Evolutionary conservation across 30 jellyfish, hydroid and myxozoan genomes (phyloP), one percentile per base, ranked within the genome.

Genomic region (Hydractinia echinata): DNA sequence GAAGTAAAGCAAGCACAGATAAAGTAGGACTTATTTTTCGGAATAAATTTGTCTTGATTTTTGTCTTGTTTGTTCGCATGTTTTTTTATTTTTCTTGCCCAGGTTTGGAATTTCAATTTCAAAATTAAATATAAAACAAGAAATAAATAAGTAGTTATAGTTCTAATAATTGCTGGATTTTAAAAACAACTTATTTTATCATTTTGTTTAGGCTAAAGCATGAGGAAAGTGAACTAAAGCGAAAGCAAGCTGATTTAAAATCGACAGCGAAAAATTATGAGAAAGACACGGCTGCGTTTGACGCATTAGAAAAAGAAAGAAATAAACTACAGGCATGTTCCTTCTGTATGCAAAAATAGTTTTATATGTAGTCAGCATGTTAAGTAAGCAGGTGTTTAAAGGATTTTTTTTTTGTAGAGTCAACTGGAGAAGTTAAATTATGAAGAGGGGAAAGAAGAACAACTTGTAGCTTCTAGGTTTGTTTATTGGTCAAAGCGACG

Each of bases 181-280:
- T 30, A 30, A 30, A 30, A 30, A 30, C 2, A 30, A 30, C 44
- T 30, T 30, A 30, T 30, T 30, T 30, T 64, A 6, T 60, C 62
- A 53, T 7, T 44, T 30, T 66, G 30, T 20, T 61, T 73, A 90
- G 97, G 53, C 55, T 90, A 71, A 90, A 90, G 83, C 94, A 90
- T 72, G 64, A 81, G 7, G 95, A 90, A 85, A 76, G 91, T 55
- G 95, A 90, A 62, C 88, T 90, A 74, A 90, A 90, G 72, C 71
- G 83, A 72, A 85, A 90, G 73, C 80, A 77, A 81, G 91, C 90
- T 3, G 94, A 82, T 61, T 85, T 90, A 79, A 90, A 85, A 77
- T 70, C 97, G 11, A 90, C 97, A 0, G 97, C 86, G 30, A 90
- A 90, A 73, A 91, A 88, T 39, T 90, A 90, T 70, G 90, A 82